Conservation (phyloP, 2,113 vertebrate species). For the Hipposideros armiger region DNA sequence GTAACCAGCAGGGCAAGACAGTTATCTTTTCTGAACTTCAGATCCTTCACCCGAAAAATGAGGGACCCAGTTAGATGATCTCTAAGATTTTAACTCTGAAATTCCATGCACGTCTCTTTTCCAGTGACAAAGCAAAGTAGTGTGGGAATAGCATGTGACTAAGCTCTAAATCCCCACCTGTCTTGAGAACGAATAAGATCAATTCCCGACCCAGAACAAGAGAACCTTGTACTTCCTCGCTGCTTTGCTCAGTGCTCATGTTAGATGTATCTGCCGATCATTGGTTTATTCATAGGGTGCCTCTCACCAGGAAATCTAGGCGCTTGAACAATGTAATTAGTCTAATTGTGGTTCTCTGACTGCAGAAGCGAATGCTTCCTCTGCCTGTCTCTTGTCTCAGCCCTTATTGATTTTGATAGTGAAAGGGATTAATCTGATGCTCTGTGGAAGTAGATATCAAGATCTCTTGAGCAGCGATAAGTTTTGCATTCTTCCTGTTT, state of each 20-base stretch:
- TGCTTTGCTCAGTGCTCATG: not conserved
- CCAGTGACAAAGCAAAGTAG: not conserved
- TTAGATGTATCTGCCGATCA: slow-evolving; percentile 27
- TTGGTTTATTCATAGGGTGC: not conserved
- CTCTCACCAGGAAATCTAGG: slow-evolving; percentile 6
- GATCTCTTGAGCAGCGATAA: not conserved
- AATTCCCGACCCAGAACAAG: not conserved
- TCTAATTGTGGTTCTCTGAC: slow-evolving; percentile 68
- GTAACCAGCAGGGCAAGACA: not conserved
- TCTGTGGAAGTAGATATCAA: not conserved
- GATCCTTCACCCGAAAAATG: not conserved
- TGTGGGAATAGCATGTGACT: not conserved
- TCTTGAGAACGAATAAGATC: not conserved
- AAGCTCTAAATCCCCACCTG: not conserved
- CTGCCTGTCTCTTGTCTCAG: slow-evolving; percentile 58
- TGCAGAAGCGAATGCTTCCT: slow-evolving; percentile 7
- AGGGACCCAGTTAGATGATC: not conserved
- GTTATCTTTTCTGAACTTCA: not conserved
- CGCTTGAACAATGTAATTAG: slow-evolving; percentile 55
- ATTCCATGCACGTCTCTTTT: not conserved
- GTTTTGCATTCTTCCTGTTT: not conserved
- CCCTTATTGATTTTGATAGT: slow-evolving; percentile 58
- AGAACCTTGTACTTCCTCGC: not conserved
- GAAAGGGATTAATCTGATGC: slow-evolving; percentile 53
- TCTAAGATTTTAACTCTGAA: not conserved